Percentiles rank a stretch among this genome's conserved stretches.
phyloP scores from a whole-genome alignment of 2,888 invertebrate genomes.

The Hirtodrosophila histrioides region DNA sequence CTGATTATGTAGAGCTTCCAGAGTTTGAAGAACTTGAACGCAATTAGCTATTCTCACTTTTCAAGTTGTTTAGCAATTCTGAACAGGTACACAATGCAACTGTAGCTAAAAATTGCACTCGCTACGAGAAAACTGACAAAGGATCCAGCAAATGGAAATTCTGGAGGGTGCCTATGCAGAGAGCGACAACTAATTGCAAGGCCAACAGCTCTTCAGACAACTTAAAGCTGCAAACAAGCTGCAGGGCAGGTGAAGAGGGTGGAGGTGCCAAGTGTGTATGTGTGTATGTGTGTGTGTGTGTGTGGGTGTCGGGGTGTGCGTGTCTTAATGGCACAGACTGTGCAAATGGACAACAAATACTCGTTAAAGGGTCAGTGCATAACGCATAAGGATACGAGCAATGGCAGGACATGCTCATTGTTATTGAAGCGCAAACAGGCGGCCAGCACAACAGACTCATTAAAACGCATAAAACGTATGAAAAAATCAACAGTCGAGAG shows the following conservation, averaged over 20 bases:
- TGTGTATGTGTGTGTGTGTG: neutral
- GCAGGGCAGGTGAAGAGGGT: slow-evolving; percentile 4
- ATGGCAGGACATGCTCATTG: slow-evolving; percentile 55
- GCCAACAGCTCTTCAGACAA: slow-evolving; percentile 70
- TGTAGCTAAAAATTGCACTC: slow-evolving; percentile 41
- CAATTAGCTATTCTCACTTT: slow-evolving; percentile 63
- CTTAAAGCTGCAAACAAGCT: slow-evolving; percentile 43
- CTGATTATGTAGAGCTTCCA: neutral
- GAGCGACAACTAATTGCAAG: slow-evolving; percentile 75
- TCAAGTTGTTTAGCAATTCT: slow-evolving; percentile 47
- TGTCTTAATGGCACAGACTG: slow-evolving; percentile 37
- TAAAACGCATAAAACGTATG: slow-evolving; percentile 74
- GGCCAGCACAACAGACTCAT: slow-evolving; percentile 51
- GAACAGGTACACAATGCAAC: slow-evolving; percentile 34
- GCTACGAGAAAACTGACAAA: slow-evolving; percentile 30
- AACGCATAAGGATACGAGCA: slow-evolving; percentile 20
- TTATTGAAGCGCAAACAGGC: slow-evolving; percentile 63
- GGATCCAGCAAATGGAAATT: slow-evolving; percentile 40
- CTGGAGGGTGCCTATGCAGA: slow-evolving; percentile 1
- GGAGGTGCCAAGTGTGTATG: too few relatives aligned
- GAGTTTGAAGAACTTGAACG: slow-evolving; percentile 27
- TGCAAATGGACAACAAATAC: slow-evolving; percentile 48
- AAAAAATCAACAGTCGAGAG: slow-evolving; percentile 61
- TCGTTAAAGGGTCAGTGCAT: slow-evolving; percentile 43
- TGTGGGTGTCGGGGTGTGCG: slow-evolving; percentile 3